Evolutionary conservation across 1,140 invertebrate genomes (phyloP), one percentile per base, ranked within the genome.

Genomic region (Cheumatopsyche charites): DNA sequence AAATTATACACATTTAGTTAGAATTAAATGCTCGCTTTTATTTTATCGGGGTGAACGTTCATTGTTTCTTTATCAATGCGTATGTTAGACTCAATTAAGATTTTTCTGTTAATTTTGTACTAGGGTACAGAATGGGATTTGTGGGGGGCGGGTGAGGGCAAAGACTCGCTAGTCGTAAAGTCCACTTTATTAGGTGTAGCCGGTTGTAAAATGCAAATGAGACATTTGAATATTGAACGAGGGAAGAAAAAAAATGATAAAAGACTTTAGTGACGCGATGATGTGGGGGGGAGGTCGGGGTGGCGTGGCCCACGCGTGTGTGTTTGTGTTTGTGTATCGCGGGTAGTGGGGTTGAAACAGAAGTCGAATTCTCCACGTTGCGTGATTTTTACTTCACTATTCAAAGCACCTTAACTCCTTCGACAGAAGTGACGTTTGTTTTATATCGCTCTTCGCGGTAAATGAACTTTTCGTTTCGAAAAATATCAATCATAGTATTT

Each of bases 191-290:
- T 58, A 58, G 49, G 25, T 55, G 52, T 68, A 41, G 19, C 55
- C 19, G 9, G 67, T 41, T 43, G 52, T 67, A 68, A 68, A 68
- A 68, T 68, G 66, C 66, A 68, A 68, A 68, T 68, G 66, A 68
- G 66, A 68, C 66, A 68, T 68, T 68, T 68, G 66, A 68, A 68
- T 68, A 68, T 68, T 25, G 45, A 25, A 68, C 66, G 66, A 29
- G 66, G 66, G 26, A 68, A 55, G 47, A 68, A 68, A 68, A n/a
- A 68, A 68, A 68, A 68, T 68, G 66, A 68, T 68, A 68, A 68
- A 68, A 68, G 66, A 68, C 66, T 55, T 68, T 55, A 47, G 66
- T 55, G 66, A 68, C 66, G 43, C 25, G 66, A 66, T 47, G 63
- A 66, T 47, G 63, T 36, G 55, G 55, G 55, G n/a, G 55, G 21